Percentiles rank a stretch among this genome's conserved stretches.
phyloP scores from a whole-genome alignment of 2,888 invertebrate species.

The Uloborus plumipes region DNA sequence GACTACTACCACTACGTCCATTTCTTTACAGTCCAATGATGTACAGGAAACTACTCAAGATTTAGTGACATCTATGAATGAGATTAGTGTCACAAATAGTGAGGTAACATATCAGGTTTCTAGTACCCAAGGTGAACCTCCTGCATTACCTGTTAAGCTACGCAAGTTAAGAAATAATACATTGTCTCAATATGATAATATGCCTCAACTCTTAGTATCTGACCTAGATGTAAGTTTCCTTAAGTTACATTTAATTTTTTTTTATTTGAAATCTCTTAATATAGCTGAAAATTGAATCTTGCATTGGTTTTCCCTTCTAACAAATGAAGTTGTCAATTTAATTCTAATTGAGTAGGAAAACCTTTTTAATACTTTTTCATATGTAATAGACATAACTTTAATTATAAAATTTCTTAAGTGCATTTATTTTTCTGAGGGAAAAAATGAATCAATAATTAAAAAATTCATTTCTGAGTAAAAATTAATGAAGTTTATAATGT shows the following conservation, averaged over 20 bases:
- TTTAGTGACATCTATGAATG: slow-evolving; percentile 36
- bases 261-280: neutral
- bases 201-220: slow-evolving; percentile 69
- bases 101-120: slow-evolving; percentile 25
- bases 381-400: too few relatives aligned
- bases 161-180: slow-evolving; percentile 75
- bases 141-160: slow-evolving; percentile 77
- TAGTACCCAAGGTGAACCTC: slow-evolving; percentile 70
- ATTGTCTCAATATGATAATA: slow-evolving; percentile 81
- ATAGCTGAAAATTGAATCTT: neutral
- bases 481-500: too few relatives aligned
- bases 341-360: neutral
- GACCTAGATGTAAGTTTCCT: slow-evolving; percentile 52
- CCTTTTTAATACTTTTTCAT: too few relatives aligned
- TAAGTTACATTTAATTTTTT: neutral
- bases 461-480: too few relatives aligned
- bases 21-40: slow-evolving; percentile 53
- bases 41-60: slow-evolving; percentile 18
- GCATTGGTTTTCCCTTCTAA: neutral
- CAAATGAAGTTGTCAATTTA: neutral
- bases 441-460: too few relatives aligned
- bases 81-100: slow-evolving; percentile 36
- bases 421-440: too few relatives aligned
- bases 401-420: too few relatives aligned
- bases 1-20: slow-evolving; percentile 53